Percentiles rank a stretch among this genome's conserved stretches.
phyloP scores from a whole-genome alignment of 2,113 vertebrate species.

The Lamprotornis superbus region DNA sequence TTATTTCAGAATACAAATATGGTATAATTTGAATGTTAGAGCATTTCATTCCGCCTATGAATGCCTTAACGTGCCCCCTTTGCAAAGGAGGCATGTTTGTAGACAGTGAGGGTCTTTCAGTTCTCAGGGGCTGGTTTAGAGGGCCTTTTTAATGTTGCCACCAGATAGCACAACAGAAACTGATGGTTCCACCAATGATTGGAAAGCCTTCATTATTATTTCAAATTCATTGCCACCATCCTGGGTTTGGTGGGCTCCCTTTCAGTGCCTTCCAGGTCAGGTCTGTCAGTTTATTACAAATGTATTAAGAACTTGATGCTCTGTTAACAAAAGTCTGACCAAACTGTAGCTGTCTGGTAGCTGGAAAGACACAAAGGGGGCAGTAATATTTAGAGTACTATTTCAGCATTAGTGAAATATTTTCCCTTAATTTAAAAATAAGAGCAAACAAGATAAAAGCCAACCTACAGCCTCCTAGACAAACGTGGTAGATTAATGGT shows the following conservation, averaged over 20 bases:
- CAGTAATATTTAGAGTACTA: background rate
- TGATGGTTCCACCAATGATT: background rate
- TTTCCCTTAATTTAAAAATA: background rate
- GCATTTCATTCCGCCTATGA: background rate
- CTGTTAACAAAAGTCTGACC: background rate
- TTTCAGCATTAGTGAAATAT: background rate
- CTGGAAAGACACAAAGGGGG: background rate
- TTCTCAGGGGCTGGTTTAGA: background rate
- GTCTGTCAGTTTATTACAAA: background rate
- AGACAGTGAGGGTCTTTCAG: no score
- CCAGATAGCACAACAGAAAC: background rate
- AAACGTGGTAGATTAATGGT: background rate
- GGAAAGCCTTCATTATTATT: background rate
- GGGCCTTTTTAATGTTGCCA: background rate
- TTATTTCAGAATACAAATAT: background rate
- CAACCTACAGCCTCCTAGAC: background rate
- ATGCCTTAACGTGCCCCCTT: background rate
- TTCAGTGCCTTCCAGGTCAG: background rate
- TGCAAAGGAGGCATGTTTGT: rapidly evolving
- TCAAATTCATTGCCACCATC: background rate
- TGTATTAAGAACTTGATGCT: background rate
- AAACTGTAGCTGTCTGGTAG: background rate
- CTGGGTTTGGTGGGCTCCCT: background rate
- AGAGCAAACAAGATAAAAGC: background rate
- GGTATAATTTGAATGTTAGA: background rate